phyloP scores from a whole-genome alignment of 2,797 vertebrate species.

The Sternotherus odoratus region DNA sequence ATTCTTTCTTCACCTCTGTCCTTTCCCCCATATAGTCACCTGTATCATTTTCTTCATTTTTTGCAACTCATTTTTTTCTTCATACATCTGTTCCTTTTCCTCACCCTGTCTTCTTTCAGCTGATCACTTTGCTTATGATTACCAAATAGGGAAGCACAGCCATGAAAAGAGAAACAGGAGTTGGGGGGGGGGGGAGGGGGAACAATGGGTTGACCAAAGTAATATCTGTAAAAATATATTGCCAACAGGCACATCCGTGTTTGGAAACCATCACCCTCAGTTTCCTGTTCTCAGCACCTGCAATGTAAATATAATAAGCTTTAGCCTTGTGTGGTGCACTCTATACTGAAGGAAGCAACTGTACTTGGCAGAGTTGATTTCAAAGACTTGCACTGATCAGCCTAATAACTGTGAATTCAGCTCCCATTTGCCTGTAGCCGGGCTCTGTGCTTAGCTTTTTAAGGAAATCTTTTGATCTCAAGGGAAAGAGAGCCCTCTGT shows the following conservation, averaged over 20 bases:
- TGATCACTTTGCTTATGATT: background rate
- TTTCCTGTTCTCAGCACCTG: background rate
- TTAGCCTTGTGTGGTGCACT: background rate
- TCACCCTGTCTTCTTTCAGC: background rate
- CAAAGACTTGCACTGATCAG: background rate
- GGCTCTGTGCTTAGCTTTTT: background rate
- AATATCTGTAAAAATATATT: background rate
- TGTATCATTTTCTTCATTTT: background rate
- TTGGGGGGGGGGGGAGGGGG: accelerated
- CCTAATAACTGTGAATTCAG: background rate
- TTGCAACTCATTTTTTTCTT: background rate
- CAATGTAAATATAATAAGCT: background rate
- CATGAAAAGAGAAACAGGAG: background rate
- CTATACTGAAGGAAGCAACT: background rate
- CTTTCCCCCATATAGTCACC: background rate
- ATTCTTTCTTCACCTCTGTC: background rate
- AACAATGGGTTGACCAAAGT: background rate
- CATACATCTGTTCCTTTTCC: background rate
- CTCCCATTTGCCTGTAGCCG: background rate
- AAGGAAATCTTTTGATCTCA: background rate
- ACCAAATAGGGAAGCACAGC: background rate
- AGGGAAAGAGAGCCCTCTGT: background rate
- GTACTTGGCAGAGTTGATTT: background rate
- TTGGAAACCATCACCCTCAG: background rate
- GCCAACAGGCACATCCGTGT: background rate